Conservation (phyloP, 2,797 vertebrate genomes). For the Betta splendens region DNA sequence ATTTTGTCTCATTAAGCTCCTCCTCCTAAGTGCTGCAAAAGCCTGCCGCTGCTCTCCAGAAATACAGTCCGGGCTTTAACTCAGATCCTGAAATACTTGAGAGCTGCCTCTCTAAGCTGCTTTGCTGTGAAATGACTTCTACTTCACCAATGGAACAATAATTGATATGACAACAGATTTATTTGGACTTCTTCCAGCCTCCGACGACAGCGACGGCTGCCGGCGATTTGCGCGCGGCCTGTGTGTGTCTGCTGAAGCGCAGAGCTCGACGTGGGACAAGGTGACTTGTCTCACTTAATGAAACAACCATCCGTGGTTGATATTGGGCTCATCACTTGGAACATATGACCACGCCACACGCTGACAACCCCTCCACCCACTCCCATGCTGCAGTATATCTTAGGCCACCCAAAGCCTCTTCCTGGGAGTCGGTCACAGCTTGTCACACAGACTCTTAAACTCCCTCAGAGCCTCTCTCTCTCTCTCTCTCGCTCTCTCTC, state of each 20-base stretch:
- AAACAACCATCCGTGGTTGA: slow-evolving; percentile 22
- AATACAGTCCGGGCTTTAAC: slow-evolving; percentile 75
- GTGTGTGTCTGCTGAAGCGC: slow-evolving; percentile 13
- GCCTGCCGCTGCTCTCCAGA: slow-evolving; percentile 60
- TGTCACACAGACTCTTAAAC: slow-evolving; percentile 70
- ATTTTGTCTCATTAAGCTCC: slow-evolving; percentile 63
- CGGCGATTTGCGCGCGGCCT: too few species aligned
- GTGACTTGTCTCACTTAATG: slow-evolving; percentile 28
- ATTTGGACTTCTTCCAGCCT: slow-evolving; percentile 66
- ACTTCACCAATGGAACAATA: slow-evolving; percentile 80
- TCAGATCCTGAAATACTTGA: slow-evolving; percentile 74
- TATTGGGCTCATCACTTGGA: slow-evolving; percentile 22
- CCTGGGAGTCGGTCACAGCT: slow-evolving; percentile 66
- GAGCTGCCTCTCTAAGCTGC: slow-evolving; percentile 79
- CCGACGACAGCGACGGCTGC: slow-evolving; percentile 41
- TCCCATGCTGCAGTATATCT: slow-evolving; percentile 28
- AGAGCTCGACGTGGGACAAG: slow-evolving; percentile 15
- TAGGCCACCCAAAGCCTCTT: slow-evolving; percentile 66
- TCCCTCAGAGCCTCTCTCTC: slow-evolving; percentile 41
- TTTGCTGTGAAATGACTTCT: slow-evolving; percentile 81
- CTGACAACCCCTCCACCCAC: slow-evolving; percentile 12
- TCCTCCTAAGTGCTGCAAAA: slow-evolving; percentile 54
- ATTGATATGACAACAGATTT: slow-evolving; percentile 85
- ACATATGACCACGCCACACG: slow-evolving; percentile 1
- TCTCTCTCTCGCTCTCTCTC: slow-evolving; percentile 7